Evolutionary conservation across 2,113 vertebrate genomes (phyloP).

Genomic region (Aphelocoma coerulescens): DNA sequence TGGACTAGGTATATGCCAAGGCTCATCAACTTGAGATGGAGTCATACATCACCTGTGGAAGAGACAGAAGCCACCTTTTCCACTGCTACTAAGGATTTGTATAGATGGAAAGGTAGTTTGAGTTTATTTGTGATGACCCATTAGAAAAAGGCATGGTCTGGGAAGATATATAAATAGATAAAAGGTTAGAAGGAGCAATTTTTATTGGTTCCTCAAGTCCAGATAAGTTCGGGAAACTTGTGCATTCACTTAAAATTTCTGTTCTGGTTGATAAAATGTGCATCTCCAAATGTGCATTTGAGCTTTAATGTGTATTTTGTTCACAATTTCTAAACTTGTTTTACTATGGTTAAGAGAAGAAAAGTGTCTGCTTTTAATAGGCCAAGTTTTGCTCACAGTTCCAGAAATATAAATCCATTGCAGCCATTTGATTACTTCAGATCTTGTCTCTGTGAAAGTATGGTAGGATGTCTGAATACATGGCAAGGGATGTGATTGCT

Average conservation of each 20-base stretch:
- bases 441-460: not conserved
- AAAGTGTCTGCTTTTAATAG: not conserved
- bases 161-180: not conserved
- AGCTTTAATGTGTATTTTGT: not conserved
- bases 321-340: not conserved
- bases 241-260: not conserved
- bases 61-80: not conserved
- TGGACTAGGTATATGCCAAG: not conserved
- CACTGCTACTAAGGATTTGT: not conserved
- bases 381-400: not conserved
- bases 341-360: not conserved
- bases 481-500: not conserved
- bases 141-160: not conserved
- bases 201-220: not conserved
- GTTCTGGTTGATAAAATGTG: not conserved
- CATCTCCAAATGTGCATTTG: not conserved
- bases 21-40: not conserved
- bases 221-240: not conserved
- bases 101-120: not conserved
- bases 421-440: not conserved
- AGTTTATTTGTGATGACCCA: not conserved
- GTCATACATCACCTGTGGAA: not conserved
- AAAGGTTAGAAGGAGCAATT: not conserved
- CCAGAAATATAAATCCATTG: not conserved
- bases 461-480: not conserved